phyloP scores from a whole-genome alignment of 2,888 invertebrate genomes.

The Zhuqinia jingwanae region DNA sequence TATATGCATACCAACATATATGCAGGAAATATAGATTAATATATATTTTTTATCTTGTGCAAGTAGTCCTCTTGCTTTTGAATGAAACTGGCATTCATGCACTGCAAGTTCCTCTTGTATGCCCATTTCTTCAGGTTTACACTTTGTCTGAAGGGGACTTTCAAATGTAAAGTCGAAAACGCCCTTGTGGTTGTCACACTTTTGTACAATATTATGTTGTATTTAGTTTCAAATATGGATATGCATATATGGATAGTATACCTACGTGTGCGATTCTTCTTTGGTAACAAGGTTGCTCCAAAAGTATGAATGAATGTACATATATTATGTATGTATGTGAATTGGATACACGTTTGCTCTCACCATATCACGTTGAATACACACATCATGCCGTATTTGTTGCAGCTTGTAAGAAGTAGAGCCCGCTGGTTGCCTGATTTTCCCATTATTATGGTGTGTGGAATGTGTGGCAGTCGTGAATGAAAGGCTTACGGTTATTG shows the following conservation, averaged over 20 bases:
- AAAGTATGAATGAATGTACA: no score
- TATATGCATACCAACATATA: not conserved
- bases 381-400: conserved; percentile 4
- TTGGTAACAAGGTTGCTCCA: no score
- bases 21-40: no score
- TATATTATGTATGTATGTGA: not conserved
- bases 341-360: no score
- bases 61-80: not conserved
- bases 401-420: not conserved
- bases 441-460: not conserved
- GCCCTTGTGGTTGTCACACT: conserved; percentile 35
- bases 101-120: not conserved
- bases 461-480: conserved; percentile 39
- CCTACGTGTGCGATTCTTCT: no score
- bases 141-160: not conserved
- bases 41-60: not conserved
- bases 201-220: not conserved
- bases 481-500: conserved; percentile 1
- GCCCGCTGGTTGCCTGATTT: not conserved
- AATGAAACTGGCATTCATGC: conserved; percentile 12
- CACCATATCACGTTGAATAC: not conserved
- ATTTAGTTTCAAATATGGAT: not conserved
- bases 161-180: conserved; percentile 52
- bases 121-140: conserved; percentile 2
- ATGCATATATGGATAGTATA: no score